A percentile compares a stretch with the other conserved stretches of the same genome.
Conservation (phyloP, 2,113 vertebrate species). For the Oreochromis niloticus region DNA sequence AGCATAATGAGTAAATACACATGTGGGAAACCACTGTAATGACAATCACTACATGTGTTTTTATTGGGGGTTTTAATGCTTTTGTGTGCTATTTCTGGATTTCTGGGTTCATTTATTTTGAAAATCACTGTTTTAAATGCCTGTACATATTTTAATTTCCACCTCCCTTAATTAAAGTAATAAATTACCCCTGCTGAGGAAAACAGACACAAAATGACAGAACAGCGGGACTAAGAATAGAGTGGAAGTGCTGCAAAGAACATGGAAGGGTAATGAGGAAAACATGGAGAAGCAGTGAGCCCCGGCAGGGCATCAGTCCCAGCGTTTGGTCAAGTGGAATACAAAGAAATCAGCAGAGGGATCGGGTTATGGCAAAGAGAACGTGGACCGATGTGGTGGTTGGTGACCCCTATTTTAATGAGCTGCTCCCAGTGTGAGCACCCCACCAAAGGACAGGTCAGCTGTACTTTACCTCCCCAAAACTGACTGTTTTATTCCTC, state of each 20-base stretch:
- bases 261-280: not conserved
- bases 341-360: not conserved
- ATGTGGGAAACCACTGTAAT: not conserved
- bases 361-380: not conserved
- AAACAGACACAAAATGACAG: not conserved
- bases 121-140: not conserved
- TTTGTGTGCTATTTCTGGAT: not conserved
- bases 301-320: not conserved
- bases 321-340: not conserved
- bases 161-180: not conserved
- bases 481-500: not conserved
- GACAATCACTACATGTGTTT: not conserved
- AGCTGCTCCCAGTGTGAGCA: not conserved
- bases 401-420: not conserved
- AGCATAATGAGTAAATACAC: not conserved
- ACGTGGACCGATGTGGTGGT: not conserved
- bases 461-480: not conserved
- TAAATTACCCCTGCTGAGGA: not conserved
- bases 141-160: not conserved
- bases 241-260: not conserved
- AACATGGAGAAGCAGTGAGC: not conserved
- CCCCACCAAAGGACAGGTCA: not conserved
- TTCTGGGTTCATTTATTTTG: not conserved
- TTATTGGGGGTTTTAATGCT: accelerated
- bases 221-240: not conserved